Base-by-base conservation (phyloP, 2,797 vertebrate species). In the Chaunax sp. region DNA sequence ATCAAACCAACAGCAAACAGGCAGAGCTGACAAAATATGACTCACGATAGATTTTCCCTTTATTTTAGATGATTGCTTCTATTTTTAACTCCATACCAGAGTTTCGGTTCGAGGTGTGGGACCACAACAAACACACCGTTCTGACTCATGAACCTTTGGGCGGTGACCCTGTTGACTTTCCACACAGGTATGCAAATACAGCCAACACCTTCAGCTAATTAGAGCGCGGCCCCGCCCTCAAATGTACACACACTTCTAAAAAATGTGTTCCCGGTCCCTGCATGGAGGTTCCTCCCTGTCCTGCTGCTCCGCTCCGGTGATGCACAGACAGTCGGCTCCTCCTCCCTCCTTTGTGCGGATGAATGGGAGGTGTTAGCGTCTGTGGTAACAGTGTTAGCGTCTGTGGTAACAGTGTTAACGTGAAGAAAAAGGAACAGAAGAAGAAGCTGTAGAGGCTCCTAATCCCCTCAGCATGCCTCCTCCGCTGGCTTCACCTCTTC, bases 191-290 rank as follows among this genome's bases (percentile, higher is more conserved):
- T 77, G 69, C 75, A 69, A 74, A 64, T 13, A 58, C 54, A 52
- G 79, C 69, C 69, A 73, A 85, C 83, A 69, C 85, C 77, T 86
- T 76, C 28, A 19, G 59, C 68, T 79, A 41, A 66, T 52, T 19
- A 33, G 50, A 62, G 47, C 53, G 26, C 16, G 23, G 53, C 23
- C 58, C 18, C 26, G 61, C 62, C n/a, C 51, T 10, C 76, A 75
- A 61, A 46, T 23, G 16, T 28, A 62, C 72, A 68, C 65, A 56
- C 74, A 75, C 65, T 11, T 13, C 37, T 23, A 1, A 60, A 33
- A 65, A 33, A 57, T 38, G 64, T 60, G 20, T 13, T 43, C 3
- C 40, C 18, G 13, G 8, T 37, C 35, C 10, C 35, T 6, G 14
- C 4, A 16, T 5, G 38, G 38, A 40, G 38, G 38, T 1, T n/a